Conservation (phyloP, 2,888 invertebrate species). For the Apamea sordens region DNA sequence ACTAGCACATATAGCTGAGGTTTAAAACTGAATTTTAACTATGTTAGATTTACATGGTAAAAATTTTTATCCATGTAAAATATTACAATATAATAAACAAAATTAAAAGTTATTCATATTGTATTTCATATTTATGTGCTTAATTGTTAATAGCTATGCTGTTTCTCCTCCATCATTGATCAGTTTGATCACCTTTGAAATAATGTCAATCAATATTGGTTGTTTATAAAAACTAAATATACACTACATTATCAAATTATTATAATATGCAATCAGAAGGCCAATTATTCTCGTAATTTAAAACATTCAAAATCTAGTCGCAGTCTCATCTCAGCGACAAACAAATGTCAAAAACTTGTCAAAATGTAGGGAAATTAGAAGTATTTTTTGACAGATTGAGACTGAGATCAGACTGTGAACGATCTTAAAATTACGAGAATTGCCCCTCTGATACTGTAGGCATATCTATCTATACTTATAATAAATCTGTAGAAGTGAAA, state of each 20-base stretch:
- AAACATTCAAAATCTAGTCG: too few species aligned
- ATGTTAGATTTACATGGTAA: not conserved
- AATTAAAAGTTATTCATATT: slow-evolving; percentile 2
- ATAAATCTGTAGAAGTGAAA: too few species aligned
- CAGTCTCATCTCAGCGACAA: too few species aligned
- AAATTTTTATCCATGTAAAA: not conserved
- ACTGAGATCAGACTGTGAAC: too few species aligned
- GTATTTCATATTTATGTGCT: not conserved
- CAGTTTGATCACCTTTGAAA: not conserved
- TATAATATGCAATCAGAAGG: slow-evolving; percentile 4
- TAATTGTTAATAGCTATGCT: not conserved
- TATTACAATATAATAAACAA: not conserved
- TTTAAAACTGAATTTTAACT: not conserved
- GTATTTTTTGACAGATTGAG: too few species aligned
- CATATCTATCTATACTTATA: too few species aligned
- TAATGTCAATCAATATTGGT: not conserved
- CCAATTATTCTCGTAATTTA: too few species aligned
- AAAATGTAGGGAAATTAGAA: too few species aligned
- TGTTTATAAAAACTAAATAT: not conserved
- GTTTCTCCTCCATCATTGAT: not conserved
- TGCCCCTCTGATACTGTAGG: not conserved
- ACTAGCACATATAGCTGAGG: not conserved
- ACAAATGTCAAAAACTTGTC: too few species aligned
- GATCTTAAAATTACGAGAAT: too few species aligned
- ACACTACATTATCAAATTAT: not conserved